A percentile compares a stretch with the other conserved stretches of the same genome.
phyloP scores from a whole-genome alignment of 2,888 invertebrate species.

The Pasiphila rectangulata region DNA sequence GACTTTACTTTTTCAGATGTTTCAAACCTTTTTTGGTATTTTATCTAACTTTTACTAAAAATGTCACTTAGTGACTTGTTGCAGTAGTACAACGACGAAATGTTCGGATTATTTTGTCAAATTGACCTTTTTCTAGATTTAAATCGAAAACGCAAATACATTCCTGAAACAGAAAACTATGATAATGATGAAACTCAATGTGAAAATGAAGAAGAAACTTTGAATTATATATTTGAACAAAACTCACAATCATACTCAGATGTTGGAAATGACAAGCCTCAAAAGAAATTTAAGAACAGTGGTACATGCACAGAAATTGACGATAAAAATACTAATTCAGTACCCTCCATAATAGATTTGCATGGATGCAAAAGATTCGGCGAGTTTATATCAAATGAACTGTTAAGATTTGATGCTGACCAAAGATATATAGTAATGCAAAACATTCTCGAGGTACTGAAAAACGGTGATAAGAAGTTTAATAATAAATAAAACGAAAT shows the following conservation, averaged over 20 bases:
- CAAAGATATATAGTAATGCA: constrained; percentile 7
- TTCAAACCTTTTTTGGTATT: too few relatives aligned
- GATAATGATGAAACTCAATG: constrained; percentile 7
- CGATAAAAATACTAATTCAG: constrained; percentile 18
- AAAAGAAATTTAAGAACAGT: constrained; percentile 3
- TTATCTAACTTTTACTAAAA: too few relatives aligned
- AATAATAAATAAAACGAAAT: constrained; percentile 4
- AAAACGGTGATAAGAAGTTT: constrained; percentile 6
- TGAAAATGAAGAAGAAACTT: constrained; percentile 3
- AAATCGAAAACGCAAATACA: constrained; percentile 9
- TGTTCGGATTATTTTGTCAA: too few relatives aligned
- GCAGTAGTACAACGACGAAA: too few relatives aligned
- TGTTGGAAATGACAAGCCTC: constrained; percentile 8
- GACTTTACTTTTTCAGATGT: too few relatives aligned
- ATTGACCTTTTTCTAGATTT: too few relatives aligned
- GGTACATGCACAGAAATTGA: not conserved
- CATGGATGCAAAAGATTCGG: not conserved
- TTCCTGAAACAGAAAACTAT: constrained; percentile 15
- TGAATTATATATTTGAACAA: constrained; percentile 13
- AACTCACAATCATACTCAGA: constrained; percentile 13
- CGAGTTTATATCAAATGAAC: not conserved
- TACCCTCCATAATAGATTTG: not conserved
- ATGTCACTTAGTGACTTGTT: too few relatives aligned
- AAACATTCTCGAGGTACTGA: constrained; percentile 6
- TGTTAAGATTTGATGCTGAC: not conserved